Base-by-base conservation (phyloP, 1,140 invertebrate genomes). In the Nylanderia fulva region DNA sequence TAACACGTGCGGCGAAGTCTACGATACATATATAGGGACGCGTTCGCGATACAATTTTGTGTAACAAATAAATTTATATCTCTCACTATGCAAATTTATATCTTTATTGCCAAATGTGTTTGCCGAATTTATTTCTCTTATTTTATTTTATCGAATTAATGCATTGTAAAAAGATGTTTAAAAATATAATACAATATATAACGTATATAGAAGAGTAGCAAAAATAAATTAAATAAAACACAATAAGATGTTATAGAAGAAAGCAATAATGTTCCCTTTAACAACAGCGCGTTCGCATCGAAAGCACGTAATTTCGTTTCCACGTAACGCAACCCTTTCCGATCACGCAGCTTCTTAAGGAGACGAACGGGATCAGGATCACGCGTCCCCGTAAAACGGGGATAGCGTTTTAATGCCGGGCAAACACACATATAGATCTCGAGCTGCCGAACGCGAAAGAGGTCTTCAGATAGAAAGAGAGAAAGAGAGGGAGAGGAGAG, bases 321-420 rank as follows among this genome's bases (percentile, higher is more conserved):
- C 18, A 75, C 68, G 18, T 58, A 45, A 24, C 58, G 33, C 45
- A 48, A 13, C 66, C 52, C 64, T 58, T 64, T 83, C 11, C 69
- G 66, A 82, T 82, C 76, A 61, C 66, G 61, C 56, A 80, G 77
- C 85, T 86, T 79, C 77, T 89, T 88, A 82, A 90, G 84, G 48
- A 86, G 84, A 54, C 79, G 60, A 88, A 87, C 75, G 27, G 54
- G 36, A 79, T 58, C 29, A 56, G 11, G 68, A 89, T 86, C 85
- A 89, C 87, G 88, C 85, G 69, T 87, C 80, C 27, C 52, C 75
- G 75, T 60, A 56, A 87, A 82, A 90, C 88, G 60, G 72, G 66
- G 86, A 87, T 60, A 84, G 83, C 72, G 89, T 87, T 90, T 90
- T 90, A 90, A 90, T 90, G 77, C 89, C 77, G 83, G 63, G 63